Evolutionary conservation across 2,888 invertebrate genomes (phyloP).

Genomic region (Leptinotarsa haldemani): DNA sequence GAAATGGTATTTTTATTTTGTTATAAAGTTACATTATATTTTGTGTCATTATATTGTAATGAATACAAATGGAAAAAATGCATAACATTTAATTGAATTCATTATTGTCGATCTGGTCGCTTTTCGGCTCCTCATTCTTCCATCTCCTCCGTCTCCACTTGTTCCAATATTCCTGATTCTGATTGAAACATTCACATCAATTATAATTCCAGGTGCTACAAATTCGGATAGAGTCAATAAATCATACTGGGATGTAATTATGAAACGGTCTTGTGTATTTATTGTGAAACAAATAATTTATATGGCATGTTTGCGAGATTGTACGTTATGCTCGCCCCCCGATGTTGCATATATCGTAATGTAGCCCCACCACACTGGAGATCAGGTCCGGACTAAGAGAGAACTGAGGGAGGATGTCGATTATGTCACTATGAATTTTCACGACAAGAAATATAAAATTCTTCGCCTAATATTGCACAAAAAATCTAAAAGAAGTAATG

Average conservation of each 20-base stretch:
- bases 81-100: not conserved
- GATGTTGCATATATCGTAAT: constrained; percentile 49
- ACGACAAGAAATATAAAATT: not conserved
- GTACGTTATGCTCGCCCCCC: constrained; percentile 38
- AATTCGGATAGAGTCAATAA: constrained; percentile 55
- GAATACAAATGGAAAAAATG: too few species aligned
- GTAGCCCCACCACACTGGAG: constrained; percentile 33
- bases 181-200: constrained; percentile 49
- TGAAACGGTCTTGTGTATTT: constrained; percentile 53
- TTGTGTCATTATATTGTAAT: too few species aligned
- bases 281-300: constrained; percentile 57
- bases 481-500: too few species aligned
- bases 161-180: constrained; percentile 23
- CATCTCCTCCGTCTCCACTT: not conserved
- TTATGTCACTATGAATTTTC: not conserved
- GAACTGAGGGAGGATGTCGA: not conserved
- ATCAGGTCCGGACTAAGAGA: not conserved
- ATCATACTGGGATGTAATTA: constrained; percentile 55
- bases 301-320: constrained; percentile 53
- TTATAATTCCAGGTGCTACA: constrained; percentile 46
- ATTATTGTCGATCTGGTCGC: not conserved
- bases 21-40: too few species aligned
- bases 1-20: too few species aligned
- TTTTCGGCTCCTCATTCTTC: not conserved
- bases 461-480: too few species aligned